Percentiles rank a stretch among this genome's conserved stretches.
These are phyloP conservation scores for Apteryx mantelli DNA, from an alignment of 2,113 vertebrate genomes.

Conservation along the genomic window DNA sequence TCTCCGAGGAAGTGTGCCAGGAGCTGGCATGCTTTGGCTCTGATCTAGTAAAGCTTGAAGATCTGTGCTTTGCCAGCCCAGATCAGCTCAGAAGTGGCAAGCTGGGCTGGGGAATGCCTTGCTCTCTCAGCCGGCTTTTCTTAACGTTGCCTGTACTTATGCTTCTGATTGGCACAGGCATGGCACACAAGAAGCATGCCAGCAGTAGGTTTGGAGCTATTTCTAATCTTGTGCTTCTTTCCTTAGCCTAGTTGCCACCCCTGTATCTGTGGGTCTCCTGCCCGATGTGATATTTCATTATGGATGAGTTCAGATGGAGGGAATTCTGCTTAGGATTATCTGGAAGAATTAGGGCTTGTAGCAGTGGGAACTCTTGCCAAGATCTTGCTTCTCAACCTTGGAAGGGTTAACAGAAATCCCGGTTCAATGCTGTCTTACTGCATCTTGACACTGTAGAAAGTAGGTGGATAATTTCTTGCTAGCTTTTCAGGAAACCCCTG, in stretches of 20 bases:
- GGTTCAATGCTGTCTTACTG: not conserved
- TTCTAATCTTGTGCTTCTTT: not conserved
- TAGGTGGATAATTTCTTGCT: constrained; percentile 72
- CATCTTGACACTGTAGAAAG: constrained; percentile 61
- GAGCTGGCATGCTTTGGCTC: not conserved
- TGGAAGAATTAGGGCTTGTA: not conserved
- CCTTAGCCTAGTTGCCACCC: not conserved
- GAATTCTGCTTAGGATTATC: not conserved
- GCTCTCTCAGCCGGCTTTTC: not conserved
- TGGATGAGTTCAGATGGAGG: rapidly evolving
- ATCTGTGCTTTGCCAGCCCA: not conserved
- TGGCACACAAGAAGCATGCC: not conserved
- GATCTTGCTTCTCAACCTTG: not conserved
- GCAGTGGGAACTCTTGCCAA: not conserved
- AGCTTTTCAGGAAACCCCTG: constrained; percentile 85
- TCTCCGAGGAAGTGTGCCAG: not conserved
- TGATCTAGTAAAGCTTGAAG: not conserved
- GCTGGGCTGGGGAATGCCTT: not conserved
- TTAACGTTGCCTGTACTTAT: not conserved
- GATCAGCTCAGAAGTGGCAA: not conserved
- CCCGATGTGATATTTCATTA: rapidly evolving
- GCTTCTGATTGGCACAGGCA: not conserved
- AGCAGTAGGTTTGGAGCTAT: not conserved
- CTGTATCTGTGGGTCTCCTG: rapidly evolving
- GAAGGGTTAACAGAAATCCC: constrained; percentile 61